Evolutionary conservation across 1,140 invertebrate genomes (phyloP).

Genomic region (Thaumatotibia leucotreta): DNA sequence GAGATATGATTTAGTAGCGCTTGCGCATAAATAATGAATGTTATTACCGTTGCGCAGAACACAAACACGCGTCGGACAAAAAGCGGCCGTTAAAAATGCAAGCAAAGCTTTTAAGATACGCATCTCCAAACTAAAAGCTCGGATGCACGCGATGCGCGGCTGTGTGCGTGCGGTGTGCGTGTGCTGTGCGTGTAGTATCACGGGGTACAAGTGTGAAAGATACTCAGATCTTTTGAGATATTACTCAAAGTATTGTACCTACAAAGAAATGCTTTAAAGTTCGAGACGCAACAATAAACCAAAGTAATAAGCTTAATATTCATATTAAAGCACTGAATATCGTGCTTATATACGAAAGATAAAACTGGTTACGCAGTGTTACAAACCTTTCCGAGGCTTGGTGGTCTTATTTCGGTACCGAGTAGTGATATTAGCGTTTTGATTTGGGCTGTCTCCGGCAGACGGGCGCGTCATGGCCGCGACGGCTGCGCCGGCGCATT

Average conservation of each 20-base stretch:
- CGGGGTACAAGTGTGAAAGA: neutral
- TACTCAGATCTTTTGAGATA: neutral
- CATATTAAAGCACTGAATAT: too few relatives aligned
- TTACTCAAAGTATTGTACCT: neutral
- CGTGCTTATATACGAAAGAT: too few relatives aligned
- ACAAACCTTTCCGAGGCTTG: neutral
- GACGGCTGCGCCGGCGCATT: constrained; percentile 4
- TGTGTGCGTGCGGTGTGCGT: neutral
- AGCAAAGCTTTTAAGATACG: constrained; percentile 20
- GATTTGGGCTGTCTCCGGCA: neutral
- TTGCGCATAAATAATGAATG: constrained; percentile 8
- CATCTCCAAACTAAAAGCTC: constrained; percentile 18
- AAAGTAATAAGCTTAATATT: too few relatives aligned
- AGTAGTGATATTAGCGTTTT: neutral
- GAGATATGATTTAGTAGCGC: constrained; percentile 6
- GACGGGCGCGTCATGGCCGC: neutral
- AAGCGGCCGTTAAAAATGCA: constrained; percentile 11
- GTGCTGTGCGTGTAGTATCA: neutral
- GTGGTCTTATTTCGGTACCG: neutral
- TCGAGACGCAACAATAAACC: neutral
- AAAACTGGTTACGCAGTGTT: neutral
- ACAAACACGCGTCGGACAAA: constrained; percentile 8
- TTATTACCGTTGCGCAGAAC: neutral
- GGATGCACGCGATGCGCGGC: constrained; percentile 5
- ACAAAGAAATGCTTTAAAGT: neutral